phyloP scores from a whole-genome alignment of 2,888 invertebrate genomes.

The Eurois occulta region DNA sequence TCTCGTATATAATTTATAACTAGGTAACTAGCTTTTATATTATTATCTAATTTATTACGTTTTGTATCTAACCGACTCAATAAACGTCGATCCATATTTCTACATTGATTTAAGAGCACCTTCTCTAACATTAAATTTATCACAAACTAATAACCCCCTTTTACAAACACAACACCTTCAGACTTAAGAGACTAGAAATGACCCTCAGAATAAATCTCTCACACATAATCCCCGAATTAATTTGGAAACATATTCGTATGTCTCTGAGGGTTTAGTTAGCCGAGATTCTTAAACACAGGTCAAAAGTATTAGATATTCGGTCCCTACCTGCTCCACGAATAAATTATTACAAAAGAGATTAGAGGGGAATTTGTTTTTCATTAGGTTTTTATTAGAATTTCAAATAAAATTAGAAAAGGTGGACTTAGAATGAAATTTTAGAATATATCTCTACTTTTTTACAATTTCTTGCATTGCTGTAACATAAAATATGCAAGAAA shows the following conservation, averaged over 20 bases:
- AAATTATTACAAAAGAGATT: constrained; percentile 55
- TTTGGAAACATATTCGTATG: constrained; percentile 68
- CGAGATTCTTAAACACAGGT: constrained; percentile 63
- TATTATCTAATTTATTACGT: neutral
- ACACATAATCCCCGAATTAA: constrained; percentile 66
- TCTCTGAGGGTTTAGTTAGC: constrained; percentile 61
- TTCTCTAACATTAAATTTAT: neutral
- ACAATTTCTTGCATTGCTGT: neutral
- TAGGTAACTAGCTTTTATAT: too few relatives aligned
- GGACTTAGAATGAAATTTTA: neutral
- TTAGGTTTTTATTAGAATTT: constrained; percentile 28
- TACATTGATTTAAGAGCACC: constrained; percentile 2
- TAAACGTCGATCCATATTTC: neutral
- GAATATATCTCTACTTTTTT: neutral
- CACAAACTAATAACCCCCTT: constrained; percentile 23
- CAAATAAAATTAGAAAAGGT: neutral
- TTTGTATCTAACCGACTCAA: neutral
- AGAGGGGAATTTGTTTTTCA: constrained; percentile 38
- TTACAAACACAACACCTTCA: too few relatives aligned
- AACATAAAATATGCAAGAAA: neutral
- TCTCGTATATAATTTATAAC: too few relatives aligned
- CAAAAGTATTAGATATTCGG: constrained; percentile 59
- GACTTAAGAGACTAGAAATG: constrained; percentile 50
- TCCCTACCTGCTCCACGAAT: constrained; percentile 46
- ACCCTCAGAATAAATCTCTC: constrained; percentile 65